Conservation (phyloP, 2,888 invertebrate genomes). For the Gryllus longicercus region DNA sequence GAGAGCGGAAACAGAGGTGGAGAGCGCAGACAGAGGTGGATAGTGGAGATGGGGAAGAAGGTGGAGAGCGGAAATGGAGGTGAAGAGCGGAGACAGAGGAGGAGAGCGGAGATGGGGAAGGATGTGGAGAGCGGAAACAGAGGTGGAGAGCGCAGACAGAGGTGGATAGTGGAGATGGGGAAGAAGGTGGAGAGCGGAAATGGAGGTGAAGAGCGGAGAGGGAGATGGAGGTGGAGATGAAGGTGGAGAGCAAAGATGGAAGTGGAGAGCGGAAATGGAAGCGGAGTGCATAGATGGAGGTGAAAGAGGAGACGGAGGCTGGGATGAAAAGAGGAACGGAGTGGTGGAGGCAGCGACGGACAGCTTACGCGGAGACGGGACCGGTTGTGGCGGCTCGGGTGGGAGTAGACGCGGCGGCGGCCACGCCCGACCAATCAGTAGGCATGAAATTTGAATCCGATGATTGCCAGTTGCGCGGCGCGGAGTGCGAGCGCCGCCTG, state of each 20-base stretch:
- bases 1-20: neutral
- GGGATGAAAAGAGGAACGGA: neutral
- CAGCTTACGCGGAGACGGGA: no score
- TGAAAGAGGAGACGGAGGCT: neutral
- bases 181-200: neutral
- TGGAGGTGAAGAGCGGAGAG: neutral
- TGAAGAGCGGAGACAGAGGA: no score
- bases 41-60: no score
- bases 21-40: no score
- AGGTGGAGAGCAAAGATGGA: neutral
- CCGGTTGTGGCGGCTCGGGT: neutral
- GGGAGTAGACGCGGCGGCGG: neutral
- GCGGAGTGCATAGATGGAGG: neutral
- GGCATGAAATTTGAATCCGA: slow-evolving; percentile 17
- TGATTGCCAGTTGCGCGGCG: neutral
- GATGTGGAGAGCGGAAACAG: no score
- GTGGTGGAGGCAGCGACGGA: no score
- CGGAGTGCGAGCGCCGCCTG: neutral
- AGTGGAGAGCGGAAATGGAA: neutral
- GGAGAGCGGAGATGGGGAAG: neutral
- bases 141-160: no score
- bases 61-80: neutral
- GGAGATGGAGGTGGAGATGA: neutral
- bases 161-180: no score
- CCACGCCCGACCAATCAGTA: neutral